Conservation (phyloP, 2,113 vertebrate genomes). For the Cyanocitta stelleri region DNA sequence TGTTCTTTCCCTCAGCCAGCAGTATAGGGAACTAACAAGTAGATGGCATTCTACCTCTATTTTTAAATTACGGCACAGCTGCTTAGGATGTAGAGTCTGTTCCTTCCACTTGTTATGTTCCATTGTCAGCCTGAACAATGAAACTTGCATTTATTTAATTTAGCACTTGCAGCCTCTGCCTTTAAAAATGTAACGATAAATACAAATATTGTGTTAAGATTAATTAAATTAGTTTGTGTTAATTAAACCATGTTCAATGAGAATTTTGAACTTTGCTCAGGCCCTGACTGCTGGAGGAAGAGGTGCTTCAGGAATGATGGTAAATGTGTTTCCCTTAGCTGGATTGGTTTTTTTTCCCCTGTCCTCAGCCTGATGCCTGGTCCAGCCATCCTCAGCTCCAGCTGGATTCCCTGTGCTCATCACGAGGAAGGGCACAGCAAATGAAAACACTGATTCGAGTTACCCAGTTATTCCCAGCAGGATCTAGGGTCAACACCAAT, state of each 20-base stretch:
- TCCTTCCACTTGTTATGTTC: background rate
- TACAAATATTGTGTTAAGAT: constrained; percentile 9
- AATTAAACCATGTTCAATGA: background rate
- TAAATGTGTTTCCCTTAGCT: background rate
- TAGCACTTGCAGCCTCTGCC: background rate
- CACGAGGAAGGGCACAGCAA: background rate
- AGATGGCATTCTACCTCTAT: constrained; percentile 75
- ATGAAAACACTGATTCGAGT: background rate
- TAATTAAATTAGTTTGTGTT: background rate
- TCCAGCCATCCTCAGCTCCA: background rate
- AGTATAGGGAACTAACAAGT: constrained; percentile 69
- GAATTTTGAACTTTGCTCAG: background rate
- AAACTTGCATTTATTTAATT: constrained; percentile 3
- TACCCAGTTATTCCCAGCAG: background rate
- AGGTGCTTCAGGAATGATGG: background rate
- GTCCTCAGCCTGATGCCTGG: background rate
- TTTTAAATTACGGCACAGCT: constrained; percentile 32
- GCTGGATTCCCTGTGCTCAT: background rate
- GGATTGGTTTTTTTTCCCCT: background rate
- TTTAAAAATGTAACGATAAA: background rate
- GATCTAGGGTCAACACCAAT: background rate
- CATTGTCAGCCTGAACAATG: background rate
- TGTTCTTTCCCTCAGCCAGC: background rate
- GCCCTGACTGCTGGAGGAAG: background rate
- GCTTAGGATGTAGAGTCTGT: background rate